Evolutionary conservation across 2,888 invertebrate genomes (phyloP).

Genomic region (Anoplius nigerrimus): DNA sequence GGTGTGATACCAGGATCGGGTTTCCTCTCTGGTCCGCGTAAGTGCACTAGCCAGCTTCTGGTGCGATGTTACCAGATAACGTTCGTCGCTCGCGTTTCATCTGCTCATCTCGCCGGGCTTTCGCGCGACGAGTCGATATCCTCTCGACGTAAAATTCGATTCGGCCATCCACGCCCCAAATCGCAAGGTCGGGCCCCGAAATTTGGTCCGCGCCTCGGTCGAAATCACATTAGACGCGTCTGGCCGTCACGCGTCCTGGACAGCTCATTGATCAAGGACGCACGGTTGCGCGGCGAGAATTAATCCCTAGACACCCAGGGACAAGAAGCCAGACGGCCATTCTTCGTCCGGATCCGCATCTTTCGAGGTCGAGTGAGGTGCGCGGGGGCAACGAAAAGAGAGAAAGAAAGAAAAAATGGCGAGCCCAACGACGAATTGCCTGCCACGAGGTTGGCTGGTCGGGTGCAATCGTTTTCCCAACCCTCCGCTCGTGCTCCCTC

Average conservation of each 20-base stretch:
- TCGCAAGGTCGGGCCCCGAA: no score
- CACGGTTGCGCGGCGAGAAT: conserved; percentile 10
- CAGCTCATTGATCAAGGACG: not conserved
- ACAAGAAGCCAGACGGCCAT: conserved; percentile 32
- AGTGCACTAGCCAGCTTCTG: conserved; percentile 21
- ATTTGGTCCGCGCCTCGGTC: not conserved
- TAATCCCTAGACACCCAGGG: conserved; percentile 27
- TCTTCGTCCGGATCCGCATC: conserved; percentile 3
- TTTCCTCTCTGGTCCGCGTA: conserved; percentile 51
- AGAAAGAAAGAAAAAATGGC: conserved; percentile 58
- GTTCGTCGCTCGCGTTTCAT: no score
- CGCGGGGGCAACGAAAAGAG: conserved; percentile 33
- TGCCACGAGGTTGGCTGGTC: conserved; percentile 50
- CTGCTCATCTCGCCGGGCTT: not conserved
- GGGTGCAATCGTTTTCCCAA: conserved; percentile 47
- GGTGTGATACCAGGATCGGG: conserved; percentile 66
- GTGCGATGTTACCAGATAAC: conserved; percentile 14
- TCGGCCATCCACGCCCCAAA: no score
- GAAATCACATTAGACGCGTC: not conserved
- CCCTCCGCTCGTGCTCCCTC: conserved; percentile 44
- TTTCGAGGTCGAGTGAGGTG: conserved; percentile 24
- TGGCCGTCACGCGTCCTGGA: no score
- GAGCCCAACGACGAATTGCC: conserved; percentile 60
- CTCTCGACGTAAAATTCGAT: no score
- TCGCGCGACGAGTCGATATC: no score